Base-by-base conservation (phyloP, 2,797 vertebrate species). In the Diglossa cyanea region DNA sequence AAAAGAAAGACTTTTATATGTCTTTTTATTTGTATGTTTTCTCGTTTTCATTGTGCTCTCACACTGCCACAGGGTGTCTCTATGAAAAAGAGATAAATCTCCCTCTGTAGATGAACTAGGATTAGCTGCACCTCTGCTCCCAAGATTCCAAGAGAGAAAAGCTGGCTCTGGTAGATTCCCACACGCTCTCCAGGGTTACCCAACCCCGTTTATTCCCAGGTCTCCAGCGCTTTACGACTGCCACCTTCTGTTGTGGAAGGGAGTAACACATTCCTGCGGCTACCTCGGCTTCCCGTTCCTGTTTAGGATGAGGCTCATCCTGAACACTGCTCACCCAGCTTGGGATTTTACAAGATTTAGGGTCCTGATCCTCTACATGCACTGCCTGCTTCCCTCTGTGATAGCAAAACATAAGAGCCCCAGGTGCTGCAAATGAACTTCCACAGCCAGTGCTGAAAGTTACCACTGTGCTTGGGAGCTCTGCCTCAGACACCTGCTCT, bases 161-260 rank as follows among this genome's bases (percentile, higher is more conserved):
- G 35, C n/a, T 7, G 48, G 16, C 48, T 26, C 48, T 50, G 42
- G 17, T 6, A 53, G 35, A 47, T 25, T 44, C 39, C 67, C 48
- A 47, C 24, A 2, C 0, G 4, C 10, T 17, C 40, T 17, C 12
- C 50, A 26, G 3, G 18, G 31, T 28, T 48, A 26, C 23, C 10
- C 4, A 3, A 11, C 1, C 23, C 37, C 8, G 39, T 4, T 6
- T 2, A 21, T 11, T 21, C 24, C 21, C 7, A 6, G 4, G 6
- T 5, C 68, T 83, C 28, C 26, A 3, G 58, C 10, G 93, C 70
- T 65, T 23, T 54, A 53, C 48, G 66, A 65, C 50, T 93, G 96
- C 97, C 97, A 96, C 78, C 97, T 93, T 13, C 89, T 5, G 97
- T 93, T 16, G 25, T 16, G 54, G 54, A 54, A 65, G 4, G 70